Evolutionary conservation across 2,888 invertebrate species (phyloP), one percentile per base, ranked within the genome.

Genomic region (Oconnorella tubifera): DNA sequence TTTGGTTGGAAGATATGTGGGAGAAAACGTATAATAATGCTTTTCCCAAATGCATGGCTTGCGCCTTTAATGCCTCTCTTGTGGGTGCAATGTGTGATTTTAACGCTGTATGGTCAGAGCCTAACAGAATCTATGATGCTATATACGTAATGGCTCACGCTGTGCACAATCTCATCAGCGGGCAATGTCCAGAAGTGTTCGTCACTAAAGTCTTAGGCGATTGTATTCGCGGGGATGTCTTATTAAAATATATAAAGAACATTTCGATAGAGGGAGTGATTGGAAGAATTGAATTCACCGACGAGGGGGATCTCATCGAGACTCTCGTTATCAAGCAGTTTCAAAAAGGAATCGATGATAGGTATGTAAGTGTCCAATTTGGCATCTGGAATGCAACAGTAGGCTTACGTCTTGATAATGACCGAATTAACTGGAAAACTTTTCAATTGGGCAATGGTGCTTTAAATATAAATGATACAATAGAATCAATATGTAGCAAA

Each of bases 81-180:
- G 10, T 23, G 10, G 56, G 29, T 27, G 10, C 6, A 10, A 10
- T 56, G 10, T 56, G 53, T 10, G 4, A 28, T 14, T 32, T 53
- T 23, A 2, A 59, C 40, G 10, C 6, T 33, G 23, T 6, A 14
- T 50, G 27, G 51, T 3, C 63, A 4, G 33, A n/a, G 3, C 49
- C 28, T 0, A 66, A 64, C 14, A 59, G 63, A 32, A 67, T 68
- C 25, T 72, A 75, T 14, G 77, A 77, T 56, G 72, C 71, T 25
- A 73, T 76, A 1, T 71, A 72, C 59, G 74, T 73, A 1, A 70
- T 72, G 40, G 75, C 75, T 2, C 60, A 70, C 57, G 75, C 75
- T 1, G 48, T 76, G 2, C 65, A 75, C 48, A 65, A 63, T 10
- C 68, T 75, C 33, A 72, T 76, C 0, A 33, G 62, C 4, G 67